Conservation (phyloP, 2,888 invertebrate species). For the Kryphioiulus occultus region DNA sequence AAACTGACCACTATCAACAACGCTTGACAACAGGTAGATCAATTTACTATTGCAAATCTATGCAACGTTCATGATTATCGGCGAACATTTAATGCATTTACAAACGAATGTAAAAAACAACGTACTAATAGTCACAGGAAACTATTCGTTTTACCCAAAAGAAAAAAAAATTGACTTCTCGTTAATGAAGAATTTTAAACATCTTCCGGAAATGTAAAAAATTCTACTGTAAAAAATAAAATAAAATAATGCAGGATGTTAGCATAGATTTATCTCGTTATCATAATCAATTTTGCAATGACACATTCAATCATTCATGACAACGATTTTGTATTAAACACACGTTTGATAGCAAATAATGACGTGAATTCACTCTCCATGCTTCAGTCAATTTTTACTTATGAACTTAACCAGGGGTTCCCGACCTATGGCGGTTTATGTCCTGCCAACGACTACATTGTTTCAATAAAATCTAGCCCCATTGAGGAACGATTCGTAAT, state of each 20-base stretch:
- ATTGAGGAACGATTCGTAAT: too few relatives aligned
- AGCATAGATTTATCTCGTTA: not conserved
- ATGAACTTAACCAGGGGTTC: too few relatives aligned
- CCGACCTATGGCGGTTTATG: too few relatives aligned
- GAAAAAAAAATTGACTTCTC: not conserved
- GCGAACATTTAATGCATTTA: not conserved
- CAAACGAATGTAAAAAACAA: not conserved
- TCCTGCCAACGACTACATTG: too few relatives aligned
- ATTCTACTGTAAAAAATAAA: not conserved
- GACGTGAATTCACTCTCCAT: not conserved
- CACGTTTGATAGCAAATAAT: not conserved
- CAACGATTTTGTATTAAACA: not conserved
- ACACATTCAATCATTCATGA: not conserved
- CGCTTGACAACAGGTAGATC: not conserved
- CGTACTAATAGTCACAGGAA: not conserved
- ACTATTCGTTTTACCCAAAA: slow-evolving; percentile 16
- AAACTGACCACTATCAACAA: not conserved
- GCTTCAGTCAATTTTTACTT: too few relatives aligned
- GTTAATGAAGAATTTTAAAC: not conserved
- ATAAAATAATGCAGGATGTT: not conserved
- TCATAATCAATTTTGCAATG: not conserved
- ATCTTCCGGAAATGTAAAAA: slow-evolving; percentile 15
- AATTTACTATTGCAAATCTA: not conserved
- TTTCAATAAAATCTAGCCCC: too few relatives aligned
- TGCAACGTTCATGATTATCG: not conserved